Base-by-base conservation (phyloP, 2,888 invertebrate genomes). In the Lithophane socia region DNA sequence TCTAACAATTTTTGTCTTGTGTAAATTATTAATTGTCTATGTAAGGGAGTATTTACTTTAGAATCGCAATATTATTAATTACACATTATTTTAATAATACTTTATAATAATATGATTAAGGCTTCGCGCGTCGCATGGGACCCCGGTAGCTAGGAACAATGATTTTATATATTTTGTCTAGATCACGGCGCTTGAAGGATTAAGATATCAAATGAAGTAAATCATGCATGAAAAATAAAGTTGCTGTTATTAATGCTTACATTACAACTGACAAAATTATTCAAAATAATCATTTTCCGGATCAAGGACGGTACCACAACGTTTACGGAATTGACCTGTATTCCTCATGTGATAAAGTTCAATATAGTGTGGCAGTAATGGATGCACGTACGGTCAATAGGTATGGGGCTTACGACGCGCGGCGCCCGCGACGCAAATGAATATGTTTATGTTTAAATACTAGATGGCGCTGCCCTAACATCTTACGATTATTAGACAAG, bases 231-330 rank as follows among this genome's bases (percentile, higher is more conserved):
- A 65, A 65, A 65, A 65, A 65, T 65, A 65, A 65, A 65, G 65
- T 65, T 65, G 65, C 73, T 67, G 60, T 78, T 82, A 77, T 79
- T 79, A 63, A 76, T 69, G 61, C 61, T 61, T 44, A 44, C 44
- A 44, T 63, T 47, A 47, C 47, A 72, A 70, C 70, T 70, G 70
- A 70, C 70, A 64, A 72, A 72, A 72, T 72, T 72, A 72, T 72
- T 72, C 72, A 72, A 72, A 72, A 72, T 72, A 72, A 72, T 72
- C 72, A 72, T 72, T 72, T 72, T 72, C 72, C 72, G 72, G 72
- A 72, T 72, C 72, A 72, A 72, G 72, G 72, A 72, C 71, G 71
- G 71, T 71, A 71, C 71, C 71, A 71, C 71, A 71, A 71, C 71
- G 71, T 71, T 71, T 71, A 71, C 71, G 71, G 71, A 71, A 71